A percentile compares a stretch with the other conserved stretches of the same genome.
Conservation (phyloP, 1,140 invertebrate species). For the Drosophila kurseongensis region DNA sequence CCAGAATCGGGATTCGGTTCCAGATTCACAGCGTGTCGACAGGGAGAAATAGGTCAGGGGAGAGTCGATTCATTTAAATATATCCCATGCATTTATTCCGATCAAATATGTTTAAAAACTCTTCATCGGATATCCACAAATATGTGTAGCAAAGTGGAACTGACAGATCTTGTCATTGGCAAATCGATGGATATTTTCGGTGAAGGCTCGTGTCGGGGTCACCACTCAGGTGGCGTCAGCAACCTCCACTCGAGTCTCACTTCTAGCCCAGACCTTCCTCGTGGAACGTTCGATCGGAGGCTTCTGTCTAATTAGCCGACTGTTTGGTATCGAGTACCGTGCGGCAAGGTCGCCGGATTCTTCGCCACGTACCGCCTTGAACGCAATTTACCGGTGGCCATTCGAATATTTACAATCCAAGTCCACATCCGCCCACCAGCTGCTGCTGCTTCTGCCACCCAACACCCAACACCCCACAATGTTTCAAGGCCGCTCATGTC, state of each 20-base stretch:
- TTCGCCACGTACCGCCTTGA: constrained; percentile 28
- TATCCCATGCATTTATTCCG: no score
- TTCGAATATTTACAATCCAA: constrained; percentile 27
- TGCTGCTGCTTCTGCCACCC: constrained; percentile 12
- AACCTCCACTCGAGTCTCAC: constrained; percentile 28
- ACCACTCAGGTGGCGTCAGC: constrained; percentile 1
- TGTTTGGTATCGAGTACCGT: constrained; percentile 8
- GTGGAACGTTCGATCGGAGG: constrained; percentile 15
- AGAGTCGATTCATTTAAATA: neutral
- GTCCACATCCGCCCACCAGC: constrained; percentile 28
- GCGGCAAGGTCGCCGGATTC: constrained; percentile 29
- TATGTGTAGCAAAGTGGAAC: neutral
- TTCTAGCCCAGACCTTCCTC: constrained; percentile 41
- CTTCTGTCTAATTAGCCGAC: constrained; percentile 29
- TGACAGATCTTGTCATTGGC: neutral
- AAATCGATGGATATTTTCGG: neutral
- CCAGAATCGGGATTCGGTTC: constrained; percentile 7
- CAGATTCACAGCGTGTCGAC: constrained; percentile 25
- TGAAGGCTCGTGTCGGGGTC: constrained; percentile 2
- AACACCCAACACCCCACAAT: constrained; percentile 47
- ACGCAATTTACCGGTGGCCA: constrained; percentile 32
- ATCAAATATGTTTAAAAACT: neutral
- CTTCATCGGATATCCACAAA: neutral
- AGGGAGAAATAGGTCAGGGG: constrained; percentile 29
- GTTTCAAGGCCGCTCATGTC: constrained; percentile 50